A percentile compares a stretch with the other conserved stretches of the same genome.
phyloP scores from a whole-genome alignment of 2,888 invertebrate genomes.

The Drosophila quasianomalipes region DNA sequence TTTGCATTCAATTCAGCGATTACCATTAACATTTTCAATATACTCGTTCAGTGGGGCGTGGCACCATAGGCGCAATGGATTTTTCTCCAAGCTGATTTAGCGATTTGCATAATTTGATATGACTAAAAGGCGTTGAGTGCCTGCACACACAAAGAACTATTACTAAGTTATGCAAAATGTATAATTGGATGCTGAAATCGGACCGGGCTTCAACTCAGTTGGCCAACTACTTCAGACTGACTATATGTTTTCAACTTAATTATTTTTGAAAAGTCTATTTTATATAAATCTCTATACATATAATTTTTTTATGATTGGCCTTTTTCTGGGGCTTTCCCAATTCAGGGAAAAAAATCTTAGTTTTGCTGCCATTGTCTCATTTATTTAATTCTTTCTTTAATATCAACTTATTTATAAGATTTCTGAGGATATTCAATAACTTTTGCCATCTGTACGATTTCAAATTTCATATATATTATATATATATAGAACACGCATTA shows the following conservation, averaged over 20 bases:
- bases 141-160: slow-evolving; percentile 33
- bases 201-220: not conserved
- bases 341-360: not conserved
- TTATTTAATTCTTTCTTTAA: not conserved
- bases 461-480: not conserved
- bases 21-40: slow-evolving; percentile 64
- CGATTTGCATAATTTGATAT: slow-evolving; percentile 63
- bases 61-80: slow-evolving; percentile 47
- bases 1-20: slow-evolving; percentile 10
- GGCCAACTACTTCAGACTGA: not conserved
- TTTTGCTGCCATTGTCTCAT: not conserved
- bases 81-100: slow-evolving; percentile 48
- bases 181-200: slow-evolving; percentile 4
- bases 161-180: slow-evolving; percentile 5
- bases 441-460: not conserved
- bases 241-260: not conserved
- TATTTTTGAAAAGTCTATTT: not conserved
- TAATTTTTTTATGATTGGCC: not conserved
- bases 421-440: too few relatives aligned
- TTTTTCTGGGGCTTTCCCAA: not conserved
- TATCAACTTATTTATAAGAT: not conserved
- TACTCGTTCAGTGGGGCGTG: slow-evolving; percentile 34
- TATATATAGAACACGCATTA: not conserved
- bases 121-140: slow-evolving; percentile 19
- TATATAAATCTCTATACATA: not conserved